These are phyloP conservation scores for Graptemys geographica DNA, from an alignment of 2,797 vertebrate species.

Conservation along the genomic window DNA sequence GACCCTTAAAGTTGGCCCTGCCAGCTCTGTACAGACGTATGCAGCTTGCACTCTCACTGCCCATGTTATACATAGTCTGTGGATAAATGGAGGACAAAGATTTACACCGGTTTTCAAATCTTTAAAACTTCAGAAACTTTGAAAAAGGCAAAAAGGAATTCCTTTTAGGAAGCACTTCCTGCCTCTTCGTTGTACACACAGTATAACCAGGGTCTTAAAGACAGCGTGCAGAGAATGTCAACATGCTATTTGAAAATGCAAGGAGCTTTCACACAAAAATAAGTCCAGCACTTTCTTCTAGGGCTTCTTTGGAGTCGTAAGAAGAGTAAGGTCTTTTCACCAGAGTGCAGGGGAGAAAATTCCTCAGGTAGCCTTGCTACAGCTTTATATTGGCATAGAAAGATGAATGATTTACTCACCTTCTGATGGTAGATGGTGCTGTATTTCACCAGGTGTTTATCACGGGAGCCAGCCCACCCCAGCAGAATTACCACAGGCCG, in stretches of 20 bases:
- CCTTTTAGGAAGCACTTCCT: background rate
- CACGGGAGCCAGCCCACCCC: slow-evolving; percentile 95
- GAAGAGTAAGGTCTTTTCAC: background rate
- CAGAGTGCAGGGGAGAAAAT: rapidly evolving
- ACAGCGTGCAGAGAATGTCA: background rate
- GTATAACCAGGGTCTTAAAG: background rate
- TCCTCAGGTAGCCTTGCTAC: background rate
- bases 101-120: background rate
- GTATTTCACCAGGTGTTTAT: slow-evolving; percentile 95
- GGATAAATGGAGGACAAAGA: background rate
- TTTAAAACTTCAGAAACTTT: background rate
- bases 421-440: slow-evolving; percentile 93
- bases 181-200: background rate
- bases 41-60: background rate
- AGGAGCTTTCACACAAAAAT: slow-evolving; percentile 20
- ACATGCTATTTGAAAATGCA: background rate
- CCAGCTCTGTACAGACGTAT: background rate
- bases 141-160: background rate
- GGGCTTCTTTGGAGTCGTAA: background rate
- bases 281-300: background rate
- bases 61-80: background rate
- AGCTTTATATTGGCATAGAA: background rate
- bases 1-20: background rate
- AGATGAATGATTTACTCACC: slow-evolving; percentile 76
- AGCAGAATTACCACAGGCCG: slow-evolving; percentile 94